phyloP scores from a whole-genome alignment of 1,140 invertebrate species.

The Brachionus manjavacas region DNA sequence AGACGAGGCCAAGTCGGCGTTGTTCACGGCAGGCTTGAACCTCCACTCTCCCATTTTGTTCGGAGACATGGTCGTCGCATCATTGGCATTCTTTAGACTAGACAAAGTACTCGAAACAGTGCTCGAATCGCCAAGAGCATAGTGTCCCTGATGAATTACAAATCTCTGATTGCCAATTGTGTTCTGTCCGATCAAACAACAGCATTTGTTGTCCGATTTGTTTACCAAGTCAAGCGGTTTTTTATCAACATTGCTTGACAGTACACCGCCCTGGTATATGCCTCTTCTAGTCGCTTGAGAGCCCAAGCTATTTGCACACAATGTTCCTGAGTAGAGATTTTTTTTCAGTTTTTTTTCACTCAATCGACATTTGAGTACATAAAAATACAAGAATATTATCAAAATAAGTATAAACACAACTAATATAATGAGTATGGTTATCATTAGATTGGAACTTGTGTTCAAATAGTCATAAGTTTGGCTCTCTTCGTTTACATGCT shows the following conservation, averaged over 20 bases:
- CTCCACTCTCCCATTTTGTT: not conserved
- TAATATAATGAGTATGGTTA: not conserved
- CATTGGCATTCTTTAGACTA: not conserved
- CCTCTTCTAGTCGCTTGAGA: not conserved
- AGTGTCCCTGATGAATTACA: not conserved
- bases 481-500: not conserved
- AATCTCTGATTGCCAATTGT: not conserved
- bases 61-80: not conserved
- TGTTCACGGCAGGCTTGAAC: not conserved
- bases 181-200: not conserved
- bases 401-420: slow-evolving; percentile 4
- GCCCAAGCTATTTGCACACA: not conserved
- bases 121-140: not conserved
- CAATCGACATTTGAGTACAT: not conserved
- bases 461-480: not conserved
- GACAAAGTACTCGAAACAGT: slow-evolving; percentile 25
- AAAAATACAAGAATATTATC: slow-evolving; percentile 7
- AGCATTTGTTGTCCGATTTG: not conserved
- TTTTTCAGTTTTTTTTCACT: slow-evolving; percentile 28
- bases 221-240: not conserved
- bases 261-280: not conserved
- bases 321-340: not conserved
- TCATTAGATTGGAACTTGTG: slow-evolving; percentile 8
- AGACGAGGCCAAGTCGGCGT: not conserved
- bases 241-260: not conserved